Base-by-base conservation (phyloP, 1,140 invertebrate genomes). In the Drosophila obscura region DNA sequence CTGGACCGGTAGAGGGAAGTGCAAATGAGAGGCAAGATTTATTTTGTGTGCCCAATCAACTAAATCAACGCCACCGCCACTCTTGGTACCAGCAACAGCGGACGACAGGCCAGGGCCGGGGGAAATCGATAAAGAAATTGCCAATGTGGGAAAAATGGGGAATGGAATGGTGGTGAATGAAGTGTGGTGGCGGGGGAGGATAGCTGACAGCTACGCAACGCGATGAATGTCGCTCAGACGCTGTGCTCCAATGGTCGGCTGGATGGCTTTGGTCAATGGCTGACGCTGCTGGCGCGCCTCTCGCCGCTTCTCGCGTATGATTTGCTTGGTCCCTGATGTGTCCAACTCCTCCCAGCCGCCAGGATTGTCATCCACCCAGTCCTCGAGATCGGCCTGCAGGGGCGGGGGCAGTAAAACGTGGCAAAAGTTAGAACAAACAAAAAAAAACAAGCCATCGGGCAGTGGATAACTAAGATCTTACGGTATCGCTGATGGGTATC, bases 261-360 rank as follows among this genome's bases (percentile, higher is more conserved):
- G 76, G 19, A 68, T 28, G 6, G 61, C 19, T 5, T 66, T 73
- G 6, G 13, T 15, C 6, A 50, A 26, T 5, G 62, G 69, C 51
- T 90, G 90, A n/a, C 90, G 78, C 71, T 91, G 83, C 46, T 90
- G 68, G 5, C 91, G 83, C 68, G 89, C 16, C 68, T 91, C 91
- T 2, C 90, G 90, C 0, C 91, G 89, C 58, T 91, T 92, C 8
- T 92, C 91, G 2, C 91, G 74, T 13, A 92, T 81, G 5, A 92
- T 75, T 26, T 92, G 82, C 46, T 92, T 92, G 1, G 91, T 89
- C 46, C 81, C 81, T n/a, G 91, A 90, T 15, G 80, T 91, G 52
- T 91, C 89, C 53, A 92, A 66, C 75, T 92, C 91, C 56, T 92
- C 91, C 91, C 91, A 92, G 19, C 89, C 91, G 22, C 88, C 90